Base-by-base conservation (phyloP, 2,113 vertebrate genomes). In the Atractosteus spatula region DNA sequence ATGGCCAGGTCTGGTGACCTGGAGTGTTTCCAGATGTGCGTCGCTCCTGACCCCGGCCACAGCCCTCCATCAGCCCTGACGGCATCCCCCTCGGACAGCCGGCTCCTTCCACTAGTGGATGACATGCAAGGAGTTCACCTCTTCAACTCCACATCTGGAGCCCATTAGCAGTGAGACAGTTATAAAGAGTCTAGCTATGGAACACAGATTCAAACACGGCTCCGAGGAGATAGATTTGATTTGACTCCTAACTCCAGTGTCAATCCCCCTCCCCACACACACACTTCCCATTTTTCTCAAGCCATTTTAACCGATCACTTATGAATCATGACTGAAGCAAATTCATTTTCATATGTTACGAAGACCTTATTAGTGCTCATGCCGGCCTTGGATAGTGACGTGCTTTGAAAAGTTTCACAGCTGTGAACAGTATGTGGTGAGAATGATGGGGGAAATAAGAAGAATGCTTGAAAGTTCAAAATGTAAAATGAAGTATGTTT, bases 21-120 rank as follows among this genome's bases (percentile, higher is more conserved):
- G 83, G 90, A 92, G 86, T 91, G 87, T 85, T 92, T 92, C 90
- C 90, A 92, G 90, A 92, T 92, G 91, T 91, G 86, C 17, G 45
- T 51, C 57, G 75, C 62, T 78, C 72, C 17, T 62, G 83, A 84
- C 81, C 79, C 73, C 74, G 86, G 84, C 78, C 78, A 69, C 71
- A 81, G 85, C 88, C 83, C 87, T 91, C 87, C 84, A 89, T 90
- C 90, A 92, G 87, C 81, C 56, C 81, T 90, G 89, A 88, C 88
- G 89, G 86, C 84, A 76, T 87, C 87, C 89, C 29, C 89, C 79
- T 89, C 73, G 82, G 87, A 91, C 82, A 80, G 72, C 81, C 83
- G 83, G 82, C 84, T 86, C 80, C 85, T 82, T 78, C 73, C 78
- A 81, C 84, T 85, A 66, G 73, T 83, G 82, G 84, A 86, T 89